Conservation (phyloP, 2,113 vertebrate species). For the Dicaeum eximium region DNA sequence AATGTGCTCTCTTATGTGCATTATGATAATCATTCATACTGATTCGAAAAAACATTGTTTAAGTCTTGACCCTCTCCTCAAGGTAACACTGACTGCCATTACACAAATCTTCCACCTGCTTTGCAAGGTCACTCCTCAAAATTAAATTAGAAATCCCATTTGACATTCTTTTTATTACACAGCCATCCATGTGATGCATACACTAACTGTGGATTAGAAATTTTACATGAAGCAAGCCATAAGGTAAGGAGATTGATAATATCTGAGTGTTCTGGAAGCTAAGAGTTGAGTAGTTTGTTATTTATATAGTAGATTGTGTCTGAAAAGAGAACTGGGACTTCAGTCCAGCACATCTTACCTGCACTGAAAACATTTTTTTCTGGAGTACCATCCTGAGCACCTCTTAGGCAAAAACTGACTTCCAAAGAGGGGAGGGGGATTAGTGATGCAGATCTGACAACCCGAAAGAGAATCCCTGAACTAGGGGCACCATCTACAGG, state of each 20-base stretch:
- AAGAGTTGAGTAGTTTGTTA: neutral
- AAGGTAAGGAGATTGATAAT: neutral
- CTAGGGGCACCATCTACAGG: constrained; percentile 63
- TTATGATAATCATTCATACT: neutral
- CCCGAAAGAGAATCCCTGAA: constrained; percentile 36
- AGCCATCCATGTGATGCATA: neutral
- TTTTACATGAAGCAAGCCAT: neutral
- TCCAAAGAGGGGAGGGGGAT: neutral
- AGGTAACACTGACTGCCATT: neutral
- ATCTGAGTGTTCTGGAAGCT: neutral
- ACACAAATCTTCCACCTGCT: neutral
- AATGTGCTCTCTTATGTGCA: neutral
- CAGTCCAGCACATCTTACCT: neutral
- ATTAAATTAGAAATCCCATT: neutral
- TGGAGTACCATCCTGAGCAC: neutral
- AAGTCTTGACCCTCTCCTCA: neutral
- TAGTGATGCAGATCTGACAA: neutral
- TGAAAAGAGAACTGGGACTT: neutral
- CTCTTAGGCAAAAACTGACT: neutral
- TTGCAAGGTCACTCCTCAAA: neutral
- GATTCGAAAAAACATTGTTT: neutral
- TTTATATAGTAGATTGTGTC: neutral
- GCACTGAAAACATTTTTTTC: neutral
- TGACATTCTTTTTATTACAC: neutral
- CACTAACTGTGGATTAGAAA: neutral